These are phyloP conservation scores for Ceyx margarethae DNA, from an alignment of 2,113 vertebrate genomes.

Conservation along the genomic window DNA sequence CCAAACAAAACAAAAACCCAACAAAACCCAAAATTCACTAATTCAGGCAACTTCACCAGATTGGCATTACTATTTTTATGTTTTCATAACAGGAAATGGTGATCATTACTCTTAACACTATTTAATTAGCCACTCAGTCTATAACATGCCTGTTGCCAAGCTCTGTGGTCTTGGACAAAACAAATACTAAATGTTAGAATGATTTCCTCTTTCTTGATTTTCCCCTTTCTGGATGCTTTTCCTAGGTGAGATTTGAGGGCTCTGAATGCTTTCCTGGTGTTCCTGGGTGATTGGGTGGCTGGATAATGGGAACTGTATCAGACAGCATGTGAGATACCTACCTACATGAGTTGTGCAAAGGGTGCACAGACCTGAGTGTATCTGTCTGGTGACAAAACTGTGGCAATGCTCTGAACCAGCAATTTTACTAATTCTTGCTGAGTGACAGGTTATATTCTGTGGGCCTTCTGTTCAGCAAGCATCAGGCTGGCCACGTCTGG, in stretches of 20 bases:
- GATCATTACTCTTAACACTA: neutral
- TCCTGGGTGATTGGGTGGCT: neutral
- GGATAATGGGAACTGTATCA: neutral
- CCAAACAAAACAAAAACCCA: neutral
- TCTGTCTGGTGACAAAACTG: neutral
- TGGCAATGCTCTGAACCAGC: neutral
- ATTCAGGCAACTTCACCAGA: neutral
- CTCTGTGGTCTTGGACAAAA: neutral
- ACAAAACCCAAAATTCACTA: neutral
- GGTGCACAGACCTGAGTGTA: neutral
- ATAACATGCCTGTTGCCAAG: neutral
- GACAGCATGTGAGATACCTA: neutral
- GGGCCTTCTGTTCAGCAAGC: neutral
- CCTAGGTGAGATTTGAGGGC: neutral
- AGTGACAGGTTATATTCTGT: neutral
- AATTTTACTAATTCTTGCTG: neutral
- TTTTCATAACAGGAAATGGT: neutral
- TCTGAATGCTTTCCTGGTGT: neutral
- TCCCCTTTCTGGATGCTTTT: neutral
- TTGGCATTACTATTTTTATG: neutral
- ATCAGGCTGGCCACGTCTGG: neutral
- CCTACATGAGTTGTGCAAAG: neutral
- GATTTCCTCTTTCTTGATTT: neutral
- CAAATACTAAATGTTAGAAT: neutral
- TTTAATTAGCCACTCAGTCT: neutral